phyloP scores from a whole-genome alignment of 1,140 invertebrate genomes.

The Ericerus pela region DNA sequence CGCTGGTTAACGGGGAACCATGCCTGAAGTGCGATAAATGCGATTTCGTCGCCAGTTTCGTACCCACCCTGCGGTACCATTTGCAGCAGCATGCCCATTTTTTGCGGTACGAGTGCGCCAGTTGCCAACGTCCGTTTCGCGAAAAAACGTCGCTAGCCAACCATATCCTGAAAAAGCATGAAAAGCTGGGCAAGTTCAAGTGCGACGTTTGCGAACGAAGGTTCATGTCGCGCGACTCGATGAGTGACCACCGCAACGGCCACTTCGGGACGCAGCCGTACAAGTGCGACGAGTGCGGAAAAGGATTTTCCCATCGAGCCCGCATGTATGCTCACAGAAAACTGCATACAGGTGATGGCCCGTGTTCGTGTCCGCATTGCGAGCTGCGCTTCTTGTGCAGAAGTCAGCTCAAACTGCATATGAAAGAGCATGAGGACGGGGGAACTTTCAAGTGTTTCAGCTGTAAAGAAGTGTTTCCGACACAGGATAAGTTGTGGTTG shows the following conservation, averaged over 20 bases:
- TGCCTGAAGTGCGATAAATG: background rate
- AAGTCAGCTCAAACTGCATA: background rate
- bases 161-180: constrained; percentile 26
- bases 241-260: background rate
- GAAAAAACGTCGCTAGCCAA: constrained; percentile 35
- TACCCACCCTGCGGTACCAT: background rate
- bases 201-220: background rate
- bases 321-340: constrained; percentile 31
- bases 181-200: background rate
- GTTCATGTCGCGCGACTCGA: background rate
- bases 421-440: background rate
- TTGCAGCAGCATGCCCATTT: constrained; percentile 29
- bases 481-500: constrained; percentile 6
- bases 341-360: constrained; percentile 24
- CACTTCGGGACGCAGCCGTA: constrained; percentile 6
- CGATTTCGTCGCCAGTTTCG: background rate
- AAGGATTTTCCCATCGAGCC: constrained; percentile 35
- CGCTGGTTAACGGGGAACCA: background rate
- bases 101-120: constrained; percentile 61
- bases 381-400: constrained; percentile 17
- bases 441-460: background rate
- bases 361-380: constrained; percentile 21
- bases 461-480: constrained; percentile 5
- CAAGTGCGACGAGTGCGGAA: constrained; percentile 36
- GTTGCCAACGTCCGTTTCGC: constrained; percentile 82